phyloP scores from a whole-genome alignment of 2,797 vertebrate genomes.

The Sebastes kiyomatsui region DNA sequence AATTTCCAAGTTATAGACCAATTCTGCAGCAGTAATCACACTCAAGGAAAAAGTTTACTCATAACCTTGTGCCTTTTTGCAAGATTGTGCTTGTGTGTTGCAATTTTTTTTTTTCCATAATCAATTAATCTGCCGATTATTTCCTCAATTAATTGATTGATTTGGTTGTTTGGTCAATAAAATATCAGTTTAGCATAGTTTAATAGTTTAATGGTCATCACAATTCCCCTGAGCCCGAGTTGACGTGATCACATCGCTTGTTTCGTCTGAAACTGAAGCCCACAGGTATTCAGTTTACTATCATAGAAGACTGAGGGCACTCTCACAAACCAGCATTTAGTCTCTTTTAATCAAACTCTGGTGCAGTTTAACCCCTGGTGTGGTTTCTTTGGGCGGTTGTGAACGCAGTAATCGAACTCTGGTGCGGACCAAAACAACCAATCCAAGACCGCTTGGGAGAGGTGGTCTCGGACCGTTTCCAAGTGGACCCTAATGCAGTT shows the following conservation, averaged over 20 bases:
- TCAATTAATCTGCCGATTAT: background rate
- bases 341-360: too few species aligned
- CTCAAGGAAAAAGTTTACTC: background rate
- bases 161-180: background rate
- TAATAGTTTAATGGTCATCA: too few species aligned
- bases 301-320: background rate
- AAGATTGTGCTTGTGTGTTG: background rate
- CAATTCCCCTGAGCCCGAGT: accelerated
- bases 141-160: background rate
- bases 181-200: background rate
- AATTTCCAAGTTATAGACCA: background rate
- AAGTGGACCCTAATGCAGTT: too few species aligned
- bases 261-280: background rate
- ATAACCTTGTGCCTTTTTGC: background rate
- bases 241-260: background rate
- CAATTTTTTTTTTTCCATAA: background rate
- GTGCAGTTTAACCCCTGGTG: too few species aligned
- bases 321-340: accelerated
- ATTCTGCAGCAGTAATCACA: background rate
- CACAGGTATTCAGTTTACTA: background rate
- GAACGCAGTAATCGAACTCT: too few species aligned
- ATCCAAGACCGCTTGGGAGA: too few species aligned
- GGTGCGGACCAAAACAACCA: too few species aligned
- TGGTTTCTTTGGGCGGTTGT: too few species aligned
- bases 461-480: too few species aligned